These are phyloP conservation scores for Drosophila kanekoi DNA, from an alignment of 2,888 invertebrate species.

Conservation along the genomic window DNA sequence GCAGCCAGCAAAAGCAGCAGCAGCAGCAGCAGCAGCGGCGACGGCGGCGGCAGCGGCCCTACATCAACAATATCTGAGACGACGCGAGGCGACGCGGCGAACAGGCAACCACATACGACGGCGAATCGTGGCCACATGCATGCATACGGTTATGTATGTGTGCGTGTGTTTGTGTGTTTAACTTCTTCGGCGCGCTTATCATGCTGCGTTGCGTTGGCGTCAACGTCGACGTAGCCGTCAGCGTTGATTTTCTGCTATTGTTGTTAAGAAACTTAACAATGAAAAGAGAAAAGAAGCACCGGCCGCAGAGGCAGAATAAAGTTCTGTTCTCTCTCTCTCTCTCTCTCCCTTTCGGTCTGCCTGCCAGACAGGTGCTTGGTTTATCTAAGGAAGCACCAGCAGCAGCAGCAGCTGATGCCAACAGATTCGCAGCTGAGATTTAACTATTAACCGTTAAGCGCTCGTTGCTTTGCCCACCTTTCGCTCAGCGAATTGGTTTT, in stretches of 20 bases:
- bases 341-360: neutral
- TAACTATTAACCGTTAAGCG: conserved; percentile 35
- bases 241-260: conserved; percentile 38
- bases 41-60: conserved; percentile 38
- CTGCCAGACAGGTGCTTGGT: conserved; percentile 15
- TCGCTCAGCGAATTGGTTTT: conserved; percentile 28
- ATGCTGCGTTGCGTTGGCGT: conserved; percentile 53
- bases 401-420: conserved; percentile 38
- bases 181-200: conserved; percentile 55
- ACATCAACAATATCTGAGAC: conserved; percentile 57
- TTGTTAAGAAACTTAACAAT: conserved; percentile 63
- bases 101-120: conserved; percentile 13
- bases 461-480: conserved; percentile 21
- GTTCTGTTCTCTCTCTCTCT: conserved; percentile 1
- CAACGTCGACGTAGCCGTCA: conserved; percentile 22
- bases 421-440: conserved; percentile 36
- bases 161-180: conserved; percentile 8
- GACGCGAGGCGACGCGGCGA: conserved; percentile 30
- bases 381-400: conserved; percentile 37
- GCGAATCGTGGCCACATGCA: conserved; percentile 38
- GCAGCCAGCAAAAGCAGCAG: conserved; percentile 2
- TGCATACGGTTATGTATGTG: conserved; percentile 24
- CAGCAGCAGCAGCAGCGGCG: conserved; percentile 14
- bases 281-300: conserved; percentile 35
- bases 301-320: conserved; percentile 10